A percentile compares a stretch with the other conserved stretches of the same genome.
These are phyloP conservation scores for Marmota monax DNA, from an alignment of 2,113 vertebrate genomes.

Conservation along the genomic window DNA sequence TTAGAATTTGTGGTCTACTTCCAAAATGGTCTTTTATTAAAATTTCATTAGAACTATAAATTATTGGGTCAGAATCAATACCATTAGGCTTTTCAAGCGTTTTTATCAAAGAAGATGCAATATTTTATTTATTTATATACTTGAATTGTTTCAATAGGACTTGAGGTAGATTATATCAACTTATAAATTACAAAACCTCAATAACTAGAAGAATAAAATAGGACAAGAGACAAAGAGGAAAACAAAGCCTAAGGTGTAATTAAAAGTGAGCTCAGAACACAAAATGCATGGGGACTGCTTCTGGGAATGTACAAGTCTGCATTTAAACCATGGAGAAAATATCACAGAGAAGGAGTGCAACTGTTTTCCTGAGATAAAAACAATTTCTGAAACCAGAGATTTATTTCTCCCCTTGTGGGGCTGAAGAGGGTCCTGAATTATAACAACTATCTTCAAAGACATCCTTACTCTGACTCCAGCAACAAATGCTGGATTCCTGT, in stretches of 20 bases:
- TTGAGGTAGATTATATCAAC: neutral
- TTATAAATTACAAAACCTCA: conserved; percentile 32
- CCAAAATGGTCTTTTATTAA: conserved; percentile 20
- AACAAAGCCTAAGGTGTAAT: neutral
- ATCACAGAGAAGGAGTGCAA: neutral
- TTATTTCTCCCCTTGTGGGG: neutral
- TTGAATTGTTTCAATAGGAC: neutral
- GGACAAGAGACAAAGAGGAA: neutral
- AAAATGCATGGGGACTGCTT: neutral
- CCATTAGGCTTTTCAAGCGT: neutral
- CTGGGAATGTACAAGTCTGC: neutral
- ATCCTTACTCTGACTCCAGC: neutral
- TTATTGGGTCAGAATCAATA: conserved; percentile 41
- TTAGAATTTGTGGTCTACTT: neutral
- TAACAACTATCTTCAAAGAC: neutral
- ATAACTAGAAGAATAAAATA: neutral
- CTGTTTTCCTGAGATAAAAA: neutral
- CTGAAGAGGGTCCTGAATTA: neutral
- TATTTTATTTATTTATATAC: conserved; percentile 46
- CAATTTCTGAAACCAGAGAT: neutral
- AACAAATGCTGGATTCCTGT: neutral
- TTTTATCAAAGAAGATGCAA: conserved; percentile 29
- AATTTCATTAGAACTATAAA: conserved; percentile 46
- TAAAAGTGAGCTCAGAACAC: neutral
- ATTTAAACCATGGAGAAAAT: neutral